Evolutionary conservation across 1,140 invertebrate species (phyloP).

Genomic region (Drosophila varians): DNA sequence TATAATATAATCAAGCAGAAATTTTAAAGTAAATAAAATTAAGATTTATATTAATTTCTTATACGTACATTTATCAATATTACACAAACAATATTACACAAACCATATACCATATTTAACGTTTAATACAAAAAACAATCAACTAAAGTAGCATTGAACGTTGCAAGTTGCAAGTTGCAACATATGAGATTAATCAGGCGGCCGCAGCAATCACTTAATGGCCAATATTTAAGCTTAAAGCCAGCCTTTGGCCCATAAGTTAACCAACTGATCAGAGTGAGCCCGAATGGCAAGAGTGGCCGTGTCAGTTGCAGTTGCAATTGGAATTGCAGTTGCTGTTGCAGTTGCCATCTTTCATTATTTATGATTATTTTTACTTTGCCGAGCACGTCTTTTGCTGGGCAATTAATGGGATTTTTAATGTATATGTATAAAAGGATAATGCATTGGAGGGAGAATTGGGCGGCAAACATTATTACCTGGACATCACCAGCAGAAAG

Average conservation of each 20-base stretch:
- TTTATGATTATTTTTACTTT: conserved; percentile 56
- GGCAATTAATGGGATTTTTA: conserved; percentile 56
- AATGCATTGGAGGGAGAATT: background rate
- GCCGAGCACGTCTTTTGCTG: conserved; percentile 26
- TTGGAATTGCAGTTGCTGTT: background rate
- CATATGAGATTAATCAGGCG: conserved; percentile 27
- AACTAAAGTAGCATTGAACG: conserved; percentile 3
- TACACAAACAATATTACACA: too few species aligned
- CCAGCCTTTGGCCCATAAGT: conserved; percentile 13
- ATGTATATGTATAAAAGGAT: conserved; percentile 8
- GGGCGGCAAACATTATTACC: conserved; percentile 70
- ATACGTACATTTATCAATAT: too few species aligned
- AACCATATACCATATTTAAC: too few species aligned
- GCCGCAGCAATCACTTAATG: conserved; percentile 40
- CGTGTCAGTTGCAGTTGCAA: conserved; percentile 13
- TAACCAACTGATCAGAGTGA: conserved; percentile 34
- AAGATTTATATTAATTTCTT: too few species aligned
- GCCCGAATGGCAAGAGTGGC: conserved; percentile 5
- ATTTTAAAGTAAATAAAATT: too few species aligned
- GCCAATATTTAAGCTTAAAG: conserved; percentile 5
- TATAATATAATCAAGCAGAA: too few species aligned
- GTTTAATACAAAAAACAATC: conserved; percentile 7
- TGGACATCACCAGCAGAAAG: conserved; percentile 48
- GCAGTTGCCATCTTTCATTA: conserved; percentile 49
- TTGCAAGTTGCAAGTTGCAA: background rate